These are phyloP conservation scores for Octodonta nipae DNA, from an alignment of 2,888 invertebrate genomes.

Conservation along the genomic window DNA sequence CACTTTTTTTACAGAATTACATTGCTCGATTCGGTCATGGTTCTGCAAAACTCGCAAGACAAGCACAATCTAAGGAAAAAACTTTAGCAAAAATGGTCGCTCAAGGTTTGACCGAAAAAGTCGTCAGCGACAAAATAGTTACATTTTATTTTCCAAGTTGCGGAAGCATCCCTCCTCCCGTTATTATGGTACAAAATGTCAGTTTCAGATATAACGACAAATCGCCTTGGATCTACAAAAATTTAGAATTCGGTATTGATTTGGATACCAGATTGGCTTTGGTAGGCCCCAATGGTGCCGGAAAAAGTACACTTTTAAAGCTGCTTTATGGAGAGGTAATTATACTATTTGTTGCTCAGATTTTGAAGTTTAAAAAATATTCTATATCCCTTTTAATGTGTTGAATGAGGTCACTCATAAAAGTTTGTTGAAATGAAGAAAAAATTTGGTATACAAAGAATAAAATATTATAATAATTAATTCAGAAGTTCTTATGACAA, in stretches of 20 bases:
- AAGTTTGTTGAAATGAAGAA: no score
- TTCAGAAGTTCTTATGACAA: no score
- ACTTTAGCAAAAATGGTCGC: slow-evolving; percentile 99
- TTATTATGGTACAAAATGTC: slow-evolving; percentile 98
- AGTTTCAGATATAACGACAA: slow-evolving; percentile 83
- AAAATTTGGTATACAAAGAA: no score
- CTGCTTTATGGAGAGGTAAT: slow-evolving; percentile 88
- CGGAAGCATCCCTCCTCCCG: slow-evolving; percentile 93
- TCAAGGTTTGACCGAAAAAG: slow-evolving; percentile 91
- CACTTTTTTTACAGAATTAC: slow-evolving; percentile 57
- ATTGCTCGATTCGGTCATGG: slow-evolving; percentile 99
- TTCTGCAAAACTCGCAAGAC: slow-evolving; percentile 92
- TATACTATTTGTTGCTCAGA: no score
- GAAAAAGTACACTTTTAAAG: slow-evolving; percentile 94
- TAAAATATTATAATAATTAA: no score
- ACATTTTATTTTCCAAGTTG: slow-evolving; percentile 94
- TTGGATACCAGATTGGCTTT: slow-evolving; percentile 88
- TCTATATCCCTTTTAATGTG: no score
- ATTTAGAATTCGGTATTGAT: slow-evolving; percentile 97
- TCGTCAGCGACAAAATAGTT: slow-evolving; percentile 75
- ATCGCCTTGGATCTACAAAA: slow-evolving; percentile 86
- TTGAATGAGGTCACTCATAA: no score
- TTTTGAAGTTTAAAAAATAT: no score
- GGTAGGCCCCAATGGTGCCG: slow-evolving; percentile 97
- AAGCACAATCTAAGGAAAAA: slow-evolving; percentile 99